A percentile compares a stretch with the other conserved stretches of the same genome.
These are phyloP conservation scores for Albula glossodonta DNA, from an alignment of 2,113 vertebrate genomes.

Conservation along the genomic window DNA sequence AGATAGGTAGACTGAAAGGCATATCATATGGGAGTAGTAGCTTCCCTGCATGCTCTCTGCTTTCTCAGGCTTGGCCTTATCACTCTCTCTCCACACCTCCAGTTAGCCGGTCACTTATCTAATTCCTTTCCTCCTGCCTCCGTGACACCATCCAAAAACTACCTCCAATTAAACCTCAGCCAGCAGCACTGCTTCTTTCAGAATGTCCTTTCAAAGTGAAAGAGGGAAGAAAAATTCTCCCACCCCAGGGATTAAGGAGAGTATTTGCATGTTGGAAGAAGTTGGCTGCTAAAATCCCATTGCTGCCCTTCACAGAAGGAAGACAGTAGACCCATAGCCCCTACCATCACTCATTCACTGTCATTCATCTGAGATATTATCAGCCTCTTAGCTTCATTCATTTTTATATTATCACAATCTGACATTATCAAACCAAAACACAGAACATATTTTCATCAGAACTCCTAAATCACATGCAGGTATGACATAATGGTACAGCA, in stretches of 20 bases:
- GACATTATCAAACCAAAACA: background rate
- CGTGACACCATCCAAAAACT: background rate
- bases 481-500: background rate
- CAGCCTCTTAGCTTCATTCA: background rate
- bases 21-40: background rate
- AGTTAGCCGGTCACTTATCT: background rate
- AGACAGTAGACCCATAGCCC: background rate
- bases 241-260: background rate
- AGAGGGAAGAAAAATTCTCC: background rate
- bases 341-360: background rate
- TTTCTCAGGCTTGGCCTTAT: background rate
- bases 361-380: slow-evolving; percentile 7
- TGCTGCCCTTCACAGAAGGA: background rate
- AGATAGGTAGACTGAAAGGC: background rate
- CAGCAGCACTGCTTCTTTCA: background rate
- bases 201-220: background rate
- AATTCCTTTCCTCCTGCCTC: background rate
- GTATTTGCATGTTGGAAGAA: background rate
- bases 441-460: background rate
- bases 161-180: background rate
- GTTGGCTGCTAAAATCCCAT: background rate
- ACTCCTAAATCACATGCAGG: background rate
- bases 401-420: background rate
- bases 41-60: slow-evolving; percentile 4
- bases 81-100: background rate